Base-by-base conservation (phyloP, 1,140 invertebrate genomes). In the Drosophila pallidifrons region DNA sequence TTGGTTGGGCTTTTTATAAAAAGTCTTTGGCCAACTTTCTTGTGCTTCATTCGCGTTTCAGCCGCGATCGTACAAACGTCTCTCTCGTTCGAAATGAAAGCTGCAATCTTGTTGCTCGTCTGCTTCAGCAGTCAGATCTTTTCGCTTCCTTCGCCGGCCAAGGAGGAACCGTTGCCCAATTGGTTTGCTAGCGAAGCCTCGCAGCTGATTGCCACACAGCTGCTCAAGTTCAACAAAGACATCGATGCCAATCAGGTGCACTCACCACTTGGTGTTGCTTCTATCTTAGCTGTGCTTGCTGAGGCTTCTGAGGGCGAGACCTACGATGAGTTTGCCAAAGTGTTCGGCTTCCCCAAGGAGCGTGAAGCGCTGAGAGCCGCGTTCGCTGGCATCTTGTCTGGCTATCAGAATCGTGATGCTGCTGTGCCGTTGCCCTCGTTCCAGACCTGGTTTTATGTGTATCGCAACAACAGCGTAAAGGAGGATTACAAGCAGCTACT, bases 371-470 rank as follows among this genome's bases (percentile, higher is more conserved):
- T 91, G 13, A 59, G 91, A 20, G 47, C 66, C 0, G 93, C 93
- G 25, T 94, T 93, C 51, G 83, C 92, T 8, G 92, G 91, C 15
- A 93, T 94, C 7, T 90, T 94, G 91, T 91, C 93, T 43, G 92
- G 93, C 45, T 94, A 94, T 74, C 93, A 94, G 67, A 94, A 93
- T 25, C 92, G 94, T n/a, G 93, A 94, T 63, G 93, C 80, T 90
- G 92, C 91, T 3, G 73, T 74, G 11, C 92, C 54, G 92, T 93
- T 80, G 72, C 95, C 95, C 11, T 94, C 95, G 73, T 93, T 95
- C 75, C 94, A 94, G 82, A 95, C 94, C 66, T 95, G 93, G 93
- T 94, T 95, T 77, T 95, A 95, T 72, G 93, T 95, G 46, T 95
- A 95, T 79, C 94, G 94, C 77, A 95, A 95, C 63, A 94, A 94